These are phyloP conservation scores for Symphodus melops DNA, from an alignment of 2,113 vertebrate genomes.

Conservation along the genomic window DNA sequence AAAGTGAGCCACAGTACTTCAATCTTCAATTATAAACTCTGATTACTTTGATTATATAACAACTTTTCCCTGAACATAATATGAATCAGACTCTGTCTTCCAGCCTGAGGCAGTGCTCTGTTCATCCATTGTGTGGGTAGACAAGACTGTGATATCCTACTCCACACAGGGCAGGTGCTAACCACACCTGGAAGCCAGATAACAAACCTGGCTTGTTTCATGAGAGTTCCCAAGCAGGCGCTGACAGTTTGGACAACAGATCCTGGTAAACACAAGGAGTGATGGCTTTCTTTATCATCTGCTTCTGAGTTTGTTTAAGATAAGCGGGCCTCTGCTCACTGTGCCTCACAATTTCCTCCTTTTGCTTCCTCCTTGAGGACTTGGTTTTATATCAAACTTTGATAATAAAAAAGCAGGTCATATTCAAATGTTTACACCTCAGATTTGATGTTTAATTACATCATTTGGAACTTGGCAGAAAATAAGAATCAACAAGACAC, in stretches of 20 bases:
- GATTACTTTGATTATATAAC: slow-evolving; percentile 62
- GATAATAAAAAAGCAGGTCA: slow-evolving; percentile 9
- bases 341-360: slow-evolving; percentile 29
- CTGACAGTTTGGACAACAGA: slow-evolving; percentile 56
- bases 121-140: slow-evolving; percentile 55
- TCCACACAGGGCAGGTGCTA: slow-evolving; percentile 26
- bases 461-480: neutral
- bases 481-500: neutral
- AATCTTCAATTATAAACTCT: slow-evolving; percentile 9
- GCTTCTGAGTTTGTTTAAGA: slow-evolving; percentile 64
- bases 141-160: slow-evolving; percentile 49
- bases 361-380: slow-evolving; percentile 30
- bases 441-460: neutral
- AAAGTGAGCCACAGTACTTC: slow-evolving; percentile 19
- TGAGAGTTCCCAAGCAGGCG: slow-evolving; percentile 48
- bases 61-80: slow-evolving; percentile 23
- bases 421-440: neutral
- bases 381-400: slow-evolving; percentile 8
- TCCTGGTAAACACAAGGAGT: slow-evolving; percentile 50
- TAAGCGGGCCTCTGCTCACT: slow-evolving; percentile 36
- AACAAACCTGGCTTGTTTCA: slow-evolving; percentile 48
- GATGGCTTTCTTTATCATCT: slow-evolving; percentile 46
- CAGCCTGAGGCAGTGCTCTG: slow-evolving; percentile 35
- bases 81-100: slow-evolving; percentile 32
- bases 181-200: slow-evolving; percentile 66